Percentiles rank a stretch among this genome's conserved stretches.
Evolutionary conservation across 2,797 vertebrate genomes (phyloP).

Genomic region (Anniella stebbinsi): DNA sequence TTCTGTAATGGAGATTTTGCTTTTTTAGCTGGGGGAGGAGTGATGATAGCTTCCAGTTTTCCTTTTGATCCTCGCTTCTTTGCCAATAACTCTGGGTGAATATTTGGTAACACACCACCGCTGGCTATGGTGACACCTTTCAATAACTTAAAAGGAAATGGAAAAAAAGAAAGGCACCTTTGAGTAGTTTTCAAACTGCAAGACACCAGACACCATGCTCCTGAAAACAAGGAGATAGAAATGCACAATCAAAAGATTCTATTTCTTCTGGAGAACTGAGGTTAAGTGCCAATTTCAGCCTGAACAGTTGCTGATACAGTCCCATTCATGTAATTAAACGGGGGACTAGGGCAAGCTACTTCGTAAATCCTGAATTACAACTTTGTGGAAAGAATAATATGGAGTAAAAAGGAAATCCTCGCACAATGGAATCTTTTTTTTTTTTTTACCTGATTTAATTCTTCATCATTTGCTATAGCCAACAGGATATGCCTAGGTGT

Average conservation of each 20-base stretch:
- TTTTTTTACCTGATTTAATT: conserved; percentile 93
- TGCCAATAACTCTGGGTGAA: conserved; percentile 94
- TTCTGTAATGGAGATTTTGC: conserved; percentile 88
- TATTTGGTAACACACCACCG: conserved; percentile 97
- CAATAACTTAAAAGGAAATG: conserved; percentile 83
- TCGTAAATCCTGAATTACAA: conserved; percentile 61
- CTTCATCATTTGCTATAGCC: conserved; percentile 97
- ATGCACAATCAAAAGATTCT: not conserved
- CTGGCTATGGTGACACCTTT: conserved; percentile 98
- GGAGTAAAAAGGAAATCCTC: conserved; percentile 55
- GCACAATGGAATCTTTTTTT: conserved; percentile 41
- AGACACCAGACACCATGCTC: conserved; percentile 28
- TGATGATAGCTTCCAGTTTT: conserved; percentile 94
- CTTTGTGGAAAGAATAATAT: conserved; percentile 57
- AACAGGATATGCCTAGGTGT: conserved; percentile 92
- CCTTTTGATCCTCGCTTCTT: conserved; percentile 96
- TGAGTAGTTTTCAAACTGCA: conserved; percentile 14
- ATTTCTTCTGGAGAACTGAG: not conserved
- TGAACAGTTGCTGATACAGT: conserved; percentile 27
- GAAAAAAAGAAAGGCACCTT: conserved; percentile 1
- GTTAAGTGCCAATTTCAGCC: not conserved
- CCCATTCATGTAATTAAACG: conserved; percentile 18
- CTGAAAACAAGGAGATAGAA: conserved; percentile 4
- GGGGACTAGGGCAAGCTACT: conserved; percentile 12
- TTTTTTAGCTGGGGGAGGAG: conserved; percentile 92